Evolutionary conservation across 2,113 vertebrate species (phyloP).

Genomic region (Sula dactylatra): DNA sequence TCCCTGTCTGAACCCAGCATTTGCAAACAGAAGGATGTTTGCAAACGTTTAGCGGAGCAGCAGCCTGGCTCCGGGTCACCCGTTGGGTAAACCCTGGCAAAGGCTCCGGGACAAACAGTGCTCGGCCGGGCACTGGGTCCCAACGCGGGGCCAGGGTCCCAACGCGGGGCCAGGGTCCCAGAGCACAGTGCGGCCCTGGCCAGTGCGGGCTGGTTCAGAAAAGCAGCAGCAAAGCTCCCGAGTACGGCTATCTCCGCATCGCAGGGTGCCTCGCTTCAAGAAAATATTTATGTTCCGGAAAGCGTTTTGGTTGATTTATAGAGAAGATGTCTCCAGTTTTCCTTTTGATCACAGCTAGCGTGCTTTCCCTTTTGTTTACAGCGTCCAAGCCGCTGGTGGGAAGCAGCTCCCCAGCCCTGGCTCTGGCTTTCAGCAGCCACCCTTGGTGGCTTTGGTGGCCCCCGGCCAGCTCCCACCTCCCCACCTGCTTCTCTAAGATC

Average conservation of each 20-base stretch:
- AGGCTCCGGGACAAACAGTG: neutral
- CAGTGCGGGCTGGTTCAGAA: accelerated
- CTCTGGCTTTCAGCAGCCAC: no score
- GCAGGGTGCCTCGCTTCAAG: neutral
- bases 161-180: accelerated
- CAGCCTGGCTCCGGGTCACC: neutral
- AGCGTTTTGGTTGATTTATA: neutral
- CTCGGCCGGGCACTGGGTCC: neutral
- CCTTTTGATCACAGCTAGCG: neutral
- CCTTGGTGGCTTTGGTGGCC: no score
- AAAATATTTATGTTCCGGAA: neutral
- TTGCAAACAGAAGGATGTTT: neutral
- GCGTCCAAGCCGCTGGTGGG: accelerated
- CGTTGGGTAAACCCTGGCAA: neutral
- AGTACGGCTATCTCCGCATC: accelerated
- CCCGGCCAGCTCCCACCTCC: neutral
- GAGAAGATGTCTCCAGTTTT: neutral
- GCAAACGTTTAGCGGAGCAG: neutral
- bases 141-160: accelerated
- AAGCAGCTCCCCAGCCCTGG: neutral
- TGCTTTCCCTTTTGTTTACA: accelerated
- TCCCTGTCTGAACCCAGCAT: neutral
- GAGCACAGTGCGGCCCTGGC: neutral
- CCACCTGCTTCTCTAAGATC: accelerated
- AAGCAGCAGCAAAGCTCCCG: neutral